Evolutionary conservation across 2,888 invertebrate genomes (phyloP).

Genomic region (Clepsis dumicolana): DNA sequence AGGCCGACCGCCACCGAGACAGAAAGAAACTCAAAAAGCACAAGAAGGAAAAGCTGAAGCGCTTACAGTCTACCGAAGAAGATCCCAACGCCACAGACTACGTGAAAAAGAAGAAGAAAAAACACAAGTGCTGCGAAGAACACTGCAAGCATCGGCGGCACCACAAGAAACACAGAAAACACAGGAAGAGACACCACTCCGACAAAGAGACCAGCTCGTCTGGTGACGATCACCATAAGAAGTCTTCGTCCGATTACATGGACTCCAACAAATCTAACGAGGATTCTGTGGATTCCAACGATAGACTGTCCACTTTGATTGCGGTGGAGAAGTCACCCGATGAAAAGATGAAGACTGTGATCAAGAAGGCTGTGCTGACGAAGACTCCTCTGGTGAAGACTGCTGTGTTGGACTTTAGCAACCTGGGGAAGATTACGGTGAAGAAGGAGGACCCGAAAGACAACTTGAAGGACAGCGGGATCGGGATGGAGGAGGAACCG

Average conservation of each 20-base stretch:
- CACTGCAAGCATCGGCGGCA: conserved; percentile 90
- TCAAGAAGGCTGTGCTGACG: conserved; percentile 73
- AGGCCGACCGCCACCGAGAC: conserved; percentile 85
- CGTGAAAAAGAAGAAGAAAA: conserved; percentile 89
- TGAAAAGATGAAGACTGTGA: conserved; percentile 77
- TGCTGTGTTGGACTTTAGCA: conserved; percentile 75
- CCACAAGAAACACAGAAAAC: conserved; percentile 92
- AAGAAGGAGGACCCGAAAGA: conserved; percentile 69
- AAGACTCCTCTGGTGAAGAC: conserved; percentile 76
- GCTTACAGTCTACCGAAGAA: conserved; percentile 74
- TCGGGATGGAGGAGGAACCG: conserved; percentile 70
- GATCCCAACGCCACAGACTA: conserved; percentile 72
- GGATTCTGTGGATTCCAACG: conserved; percentile 76
- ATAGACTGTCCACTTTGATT: conserved; percentile 69
- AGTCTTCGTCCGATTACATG: conserved; percentile 73
- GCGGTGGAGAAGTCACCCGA: conserved; percentile 75
- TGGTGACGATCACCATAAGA: conserved; percentile 79
- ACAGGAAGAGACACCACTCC: conserved; percentile 90
- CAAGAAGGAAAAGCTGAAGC: conserved; percentile 87
- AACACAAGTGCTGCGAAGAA: conserved; percentile 89
- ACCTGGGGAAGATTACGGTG: conserved; percentile 63
- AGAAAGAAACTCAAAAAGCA: conserved; percentile 90
- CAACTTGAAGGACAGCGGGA: conserved; percentile 78
- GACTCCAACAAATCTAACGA: conserved; percentile 80
- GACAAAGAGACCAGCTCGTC: conserved; percentile 82